Conservation (phyloP, 1,140 invertebrate species). For the Zaprionus camerounensis region DNA sequence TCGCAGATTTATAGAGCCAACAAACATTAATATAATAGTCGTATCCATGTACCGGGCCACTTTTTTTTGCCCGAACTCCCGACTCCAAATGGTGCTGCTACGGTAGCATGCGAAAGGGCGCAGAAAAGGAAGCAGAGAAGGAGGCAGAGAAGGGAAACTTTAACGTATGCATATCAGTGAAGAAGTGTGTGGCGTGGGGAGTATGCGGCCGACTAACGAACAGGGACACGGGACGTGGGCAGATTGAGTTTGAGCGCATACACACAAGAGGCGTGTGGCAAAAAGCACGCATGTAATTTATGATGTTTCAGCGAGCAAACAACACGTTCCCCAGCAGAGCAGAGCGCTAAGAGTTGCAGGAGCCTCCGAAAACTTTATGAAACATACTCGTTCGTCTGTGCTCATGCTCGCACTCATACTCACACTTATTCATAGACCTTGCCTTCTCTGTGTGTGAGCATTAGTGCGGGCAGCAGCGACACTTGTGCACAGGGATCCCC, state of each 20-base stretch:
- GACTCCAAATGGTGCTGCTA: not conserved
- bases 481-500: slow-evolving; percentile 42
- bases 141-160: not conserved
- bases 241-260: slow-evolving; percentile 73
- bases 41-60: slow-evolving; percentile 2
- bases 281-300: slow-evolving; percentile 80
- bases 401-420: not conserved
- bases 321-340: slow-evolving; percentile 61
- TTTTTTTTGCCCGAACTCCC: slow-evolving; percentile 1
- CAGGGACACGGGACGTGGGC: slow-evolving; percentile 1
- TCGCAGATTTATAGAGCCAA: slow-evolving; percentile 61
- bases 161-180: slow-evolving; percentile 29
- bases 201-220: not conserved
- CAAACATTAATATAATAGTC: slow-evolving; percentile 50
- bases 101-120: too few species aligned
- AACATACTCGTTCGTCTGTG: slow-evolving; percentile 19
- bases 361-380: slow-evolving; percentile 60
- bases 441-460: not conserved
- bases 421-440: not conserved
- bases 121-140: not conserved
- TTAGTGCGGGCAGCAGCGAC: slow-evolving; percentile 13
- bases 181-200: not conserved
- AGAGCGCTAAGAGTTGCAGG: slow-evolving; percentile 25
- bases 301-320: slow-evolving; percentile 81
- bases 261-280: slow-evolving; percentile 77